Evolutionary conservation across 37 sponge, comb jelly and placozoan species (phyloP).

Genomic region (Sycon ciliatum): DNA sequence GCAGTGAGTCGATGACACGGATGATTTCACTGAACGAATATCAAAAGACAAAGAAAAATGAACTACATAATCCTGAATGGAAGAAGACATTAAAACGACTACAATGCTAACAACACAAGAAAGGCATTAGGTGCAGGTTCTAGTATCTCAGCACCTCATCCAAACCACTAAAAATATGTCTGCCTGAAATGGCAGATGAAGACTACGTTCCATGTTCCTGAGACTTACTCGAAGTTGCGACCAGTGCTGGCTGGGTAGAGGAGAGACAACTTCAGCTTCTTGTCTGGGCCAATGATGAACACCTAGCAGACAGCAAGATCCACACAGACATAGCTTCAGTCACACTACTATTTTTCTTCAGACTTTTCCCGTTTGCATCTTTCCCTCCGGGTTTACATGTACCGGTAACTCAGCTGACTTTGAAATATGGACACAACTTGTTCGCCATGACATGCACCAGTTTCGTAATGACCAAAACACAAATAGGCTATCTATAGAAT

Average conservation of each 20-base stretch:
- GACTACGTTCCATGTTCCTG: not conserved
- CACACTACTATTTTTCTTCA: too few relatives aligned
- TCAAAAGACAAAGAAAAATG: not conserved
- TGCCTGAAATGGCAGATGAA: not conserved
- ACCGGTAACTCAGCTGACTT: too few relatives aligned
- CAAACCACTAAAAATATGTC: not conserved
- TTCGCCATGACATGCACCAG: too few relatives aligned
- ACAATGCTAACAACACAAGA: not conserved
- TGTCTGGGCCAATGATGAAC: slow-evolving; percentile 84
- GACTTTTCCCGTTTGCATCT: too few relatives aligned
- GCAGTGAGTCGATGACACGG: slow-evolving; percentile 87
- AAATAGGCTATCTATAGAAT: too few relatives aligned
- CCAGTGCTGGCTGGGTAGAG: slow-evolving; percentile 97
- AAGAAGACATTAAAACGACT: not conserved
- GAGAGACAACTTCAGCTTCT: slow-evolving; percentile 88
- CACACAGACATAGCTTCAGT: not conserved
- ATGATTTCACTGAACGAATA: slow-evolving; percentile 69
- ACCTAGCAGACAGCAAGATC: slow-evolving; percentile 44
- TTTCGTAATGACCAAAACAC: too few relatives aligned
- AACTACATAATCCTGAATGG: not conserved
- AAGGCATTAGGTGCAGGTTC: not conserved
- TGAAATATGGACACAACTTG: too few relatives aligned
- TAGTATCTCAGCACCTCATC: not conserved
- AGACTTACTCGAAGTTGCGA: slow-evolving; percentile 78
- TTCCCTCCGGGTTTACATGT: too few relatives aligned